Evolutionary conservation across 2,113 vertebrate species (phyloP), one percentile per base, ranked within the genome.

Genomic region (Ornithorhynchus anatinus): DNA sequence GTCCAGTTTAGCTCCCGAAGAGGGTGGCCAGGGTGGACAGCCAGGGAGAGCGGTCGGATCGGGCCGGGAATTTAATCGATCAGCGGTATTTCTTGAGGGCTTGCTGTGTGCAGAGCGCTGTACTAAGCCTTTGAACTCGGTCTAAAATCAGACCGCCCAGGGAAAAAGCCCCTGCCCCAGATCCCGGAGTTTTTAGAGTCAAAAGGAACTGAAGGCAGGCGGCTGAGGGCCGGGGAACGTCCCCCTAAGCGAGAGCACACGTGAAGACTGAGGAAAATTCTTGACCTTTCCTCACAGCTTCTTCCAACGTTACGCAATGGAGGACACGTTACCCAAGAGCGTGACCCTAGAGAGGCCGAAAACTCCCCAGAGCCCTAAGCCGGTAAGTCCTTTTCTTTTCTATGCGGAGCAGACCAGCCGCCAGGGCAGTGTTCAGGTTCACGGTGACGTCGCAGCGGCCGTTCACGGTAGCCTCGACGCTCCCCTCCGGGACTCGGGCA

Each of bases 271-370:
- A 87, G 84, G 84, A 77, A 84, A 65, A 78, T 81, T 80, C 59
- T 82, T 84, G 74, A 82, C 86, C 79, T 89, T 84, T 85, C 87
- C 79, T 89, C 77, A 67, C 80, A 89, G 81, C 65, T 87, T 79
- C 58, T 86, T 84, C 65, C 75, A 84, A 29, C 72, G 15, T 89
- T 71, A 58, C 43, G 57, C 72, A 82, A 8, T 88, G 84, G 69
- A 75, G 86, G 71, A 73, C 83, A 77, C 75, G 69, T 85, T 72
- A 77, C 72, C 80, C 66, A 80, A 65, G 79, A 75, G 64, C 82
- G 80, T 83, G 79, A 83, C 66, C 70, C 63, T 76, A 84, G 77
- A 82, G 66, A 66, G 58, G 61, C 64, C 77, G 22, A 51, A 68
- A 60, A 71, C 81, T 87, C 82, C 81, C 76, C 69, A 77, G 70